Evolutionary conservation across 2,113 vertebrate genomes (phyloP).

Genomic region (Emydura subglobosa): DNA sequence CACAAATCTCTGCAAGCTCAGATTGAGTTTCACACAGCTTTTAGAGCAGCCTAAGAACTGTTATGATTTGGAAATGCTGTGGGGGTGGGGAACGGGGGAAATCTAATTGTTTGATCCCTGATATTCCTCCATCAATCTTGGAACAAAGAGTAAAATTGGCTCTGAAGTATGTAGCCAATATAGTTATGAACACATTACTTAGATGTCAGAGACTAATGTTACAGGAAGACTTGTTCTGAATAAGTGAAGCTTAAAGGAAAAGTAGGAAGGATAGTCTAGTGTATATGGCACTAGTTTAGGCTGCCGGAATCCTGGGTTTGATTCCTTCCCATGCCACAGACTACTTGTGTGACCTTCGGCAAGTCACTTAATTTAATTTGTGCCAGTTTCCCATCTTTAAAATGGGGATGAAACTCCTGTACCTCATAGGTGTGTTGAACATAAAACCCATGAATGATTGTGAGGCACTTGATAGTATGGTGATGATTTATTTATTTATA

Average conservation of each 20-base stretch:
- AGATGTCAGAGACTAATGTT: neutral
- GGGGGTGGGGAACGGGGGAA: neutral
- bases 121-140: neutral
- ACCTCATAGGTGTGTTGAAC: constrained; percentile 62
- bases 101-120: neutral
- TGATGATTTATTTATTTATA: neutral
- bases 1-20: neutral
- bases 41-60: neutral
- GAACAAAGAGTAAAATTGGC: neutral
- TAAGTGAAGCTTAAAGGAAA: neutral
- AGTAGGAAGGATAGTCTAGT: neutral
- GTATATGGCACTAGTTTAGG: neutral
- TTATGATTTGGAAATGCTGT: neutral
- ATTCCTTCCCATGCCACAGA: neutral
- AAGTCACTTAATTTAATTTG: constrained; percentile 18
- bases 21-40: neutral
- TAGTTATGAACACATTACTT: neutral
- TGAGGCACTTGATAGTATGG: neutral
- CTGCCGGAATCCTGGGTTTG: neutral
- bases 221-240: neutral
- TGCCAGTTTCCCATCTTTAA: constrained; percentile 41
- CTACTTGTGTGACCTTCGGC: constrained; percentile 12
- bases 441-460: constrained; percentile 59
- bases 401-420: neutral
- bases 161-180: neutral